phyloP scores from a whole-genome alignment of 1,140 invertebrate genomes.

The Babylonia areolata region DNA sequence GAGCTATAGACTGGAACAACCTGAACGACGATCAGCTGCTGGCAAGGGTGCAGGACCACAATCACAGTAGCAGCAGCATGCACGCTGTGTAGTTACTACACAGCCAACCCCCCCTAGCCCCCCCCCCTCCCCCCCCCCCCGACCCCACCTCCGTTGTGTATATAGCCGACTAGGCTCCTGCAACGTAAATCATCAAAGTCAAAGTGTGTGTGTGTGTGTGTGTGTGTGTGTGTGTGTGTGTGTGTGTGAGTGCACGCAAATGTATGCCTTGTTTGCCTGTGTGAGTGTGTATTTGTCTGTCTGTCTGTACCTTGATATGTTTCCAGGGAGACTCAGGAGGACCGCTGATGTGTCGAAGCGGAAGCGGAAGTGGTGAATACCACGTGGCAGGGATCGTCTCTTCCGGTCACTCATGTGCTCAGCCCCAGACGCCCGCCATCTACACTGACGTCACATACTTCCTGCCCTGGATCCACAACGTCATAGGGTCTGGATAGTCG shows the following conservation, averaged over 20 bases:
- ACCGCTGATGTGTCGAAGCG: constrained; percentile 51
- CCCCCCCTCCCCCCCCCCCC: no score
- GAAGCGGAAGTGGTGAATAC: constrained; percentile 37
- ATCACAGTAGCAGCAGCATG: no score
- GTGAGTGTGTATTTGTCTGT: no score
- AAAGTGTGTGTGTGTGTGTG: constrained; percentile 14
- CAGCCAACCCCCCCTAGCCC: no score
- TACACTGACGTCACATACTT: constrained; percentile 15
- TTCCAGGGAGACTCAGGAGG: constrained; percentile 61
- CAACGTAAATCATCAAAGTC: no score
- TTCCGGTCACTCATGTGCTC: background rate
- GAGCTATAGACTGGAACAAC: no score
- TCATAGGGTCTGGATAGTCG: background rate
- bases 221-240: constrained; percentile 21
- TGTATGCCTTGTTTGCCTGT: background rate
- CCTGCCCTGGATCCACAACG: background rate
- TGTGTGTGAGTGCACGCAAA: background rate
- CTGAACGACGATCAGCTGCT: no score
- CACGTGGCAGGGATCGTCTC: background rate
- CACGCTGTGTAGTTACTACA: no score
- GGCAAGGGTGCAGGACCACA: no score
- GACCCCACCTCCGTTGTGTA: no score
- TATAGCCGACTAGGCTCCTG: no score
- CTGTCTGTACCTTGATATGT: constrained; percentile 70
- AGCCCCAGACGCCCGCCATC: constrained; percentile 10